A percentile compares a stretch with the other conserved stretches of the same genome.
phyloP scores from a whole-genome alignment of 2,113 vertebrate species.

The Crotalus helleri region DNA sequence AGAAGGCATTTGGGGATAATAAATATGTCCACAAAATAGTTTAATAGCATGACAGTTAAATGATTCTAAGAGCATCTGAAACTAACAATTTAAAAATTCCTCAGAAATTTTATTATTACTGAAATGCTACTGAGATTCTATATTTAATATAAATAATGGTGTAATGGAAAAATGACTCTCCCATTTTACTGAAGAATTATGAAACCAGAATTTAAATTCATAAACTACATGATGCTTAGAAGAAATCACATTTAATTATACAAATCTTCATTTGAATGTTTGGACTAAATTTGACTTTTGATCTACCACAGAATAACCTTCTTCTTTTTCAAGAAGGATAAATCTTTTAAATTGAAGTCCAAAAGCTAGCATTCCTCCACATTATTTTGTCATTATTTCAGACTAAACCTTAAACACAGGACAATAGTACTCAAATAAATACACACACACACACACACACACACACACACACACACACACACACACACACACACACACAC shows the following conservation, averaged over 20 bases:
- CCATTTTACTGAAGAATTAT: not conserved
- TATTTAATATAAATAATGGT: not conserved
- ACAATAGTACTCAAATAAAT: constrained; percentile 10
- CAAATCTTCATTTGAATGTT: not conserved
- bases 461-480: no score
- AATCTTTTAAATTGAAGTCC: constrained; percentile 22
- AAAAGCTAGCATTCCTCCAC: constrained; percentile 11
- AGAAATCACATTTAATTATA: not conserved
- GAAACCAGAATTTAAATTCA: not conserved
- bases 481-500: no score
- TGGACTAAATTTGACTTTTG: not conserved
- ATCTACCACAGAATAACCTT: not conserved
- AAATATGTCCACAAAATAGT: not conserved
- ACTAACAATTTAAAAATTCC: constrained; percentile 35
- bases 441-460: no score
- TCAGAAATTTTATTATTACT: constrained; percentile 24
- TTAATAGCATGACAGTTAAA: constrained; percentile 23
- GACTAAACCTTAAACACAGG: constrained; percentile 20
- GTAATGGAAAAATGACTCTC: not conserved
- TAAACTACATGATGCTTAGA: not conserved
- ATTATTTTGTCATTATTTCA: not conserved
- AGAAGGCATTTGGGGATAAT: not conserved
- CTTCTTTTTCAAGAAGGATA: not conserved
- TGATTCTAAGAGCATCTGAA: constrained; percentile 40
- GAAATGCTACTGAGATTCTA: constrained; percentile 5